These are phyloP conservation scores for Cenopis cana DNA, from an alignment of 2,888 invertebrate species.

Conservation along the genomic window DNA sequence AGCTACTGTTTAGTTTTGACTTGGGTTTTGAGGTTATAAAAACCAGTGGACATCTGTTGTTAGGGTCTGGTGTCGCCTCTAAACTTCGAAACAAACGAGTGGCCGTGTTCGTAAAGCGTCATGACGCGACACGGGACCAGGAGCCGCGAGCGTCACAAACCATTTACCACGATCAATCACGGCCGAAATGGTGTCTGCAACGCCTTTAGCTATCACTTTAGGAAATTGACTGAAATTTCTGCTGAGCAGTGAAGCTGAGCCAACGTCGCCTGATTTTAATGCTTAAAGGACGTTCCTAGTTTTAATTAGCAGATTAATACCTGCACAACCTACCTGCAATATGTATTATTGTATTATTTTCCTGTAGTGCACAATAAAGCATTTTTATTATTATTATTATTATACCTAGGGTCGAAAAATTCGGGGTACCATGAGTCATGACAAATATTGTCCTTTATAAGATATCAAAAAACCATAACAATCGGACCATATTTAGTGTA, in stretches of 20 bases:
- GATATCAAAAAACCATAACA: too few relatives aligned
- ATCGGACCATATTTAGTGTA: too few relatives aligned
- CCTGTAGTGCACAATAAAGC: too few relatives aligned
- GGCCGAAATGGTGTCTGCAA: constrained; percentile 58
- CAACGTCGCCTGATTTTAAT: constrained; percentile 33
- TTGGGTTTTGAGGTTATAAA: constrained; percentile 9
- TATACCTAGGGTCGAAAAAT: too few relatives aligned
- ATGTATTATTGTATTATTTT: too few relatives aligned
- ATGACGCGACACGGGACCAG: constrained; percentile 62
- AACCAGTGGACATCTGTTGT: constrained; percentile 19
- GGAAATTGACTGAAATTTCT: constrained; percentile 67
- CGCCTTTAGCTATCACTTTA: constrained; percentile 67
- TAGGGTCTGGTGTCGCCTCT: background rate
- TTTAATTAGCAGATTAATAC: constrained; percentile 14
- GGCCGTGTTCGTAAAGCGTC: constrained; percentile 64
- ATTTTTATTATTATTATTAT: too few relatives aligned
- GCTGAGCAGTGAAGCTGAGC: constrained; percentile 55
- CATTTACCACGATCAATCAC: constrained; percentile 78
- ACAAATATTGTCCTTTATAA: too few relatives aligned
- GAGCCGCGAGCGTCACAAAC: constrained; percentile 62
- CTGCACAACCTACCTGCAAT: background rate
- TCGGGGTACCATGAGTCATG: too few relatives aligned
- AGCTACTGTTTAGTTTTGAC: too few relatives aligned
- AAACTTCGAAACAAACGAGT: constrained; percentile 33
- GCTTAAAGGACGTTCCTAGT: background rate